A percentile compares a stretch with the other conserved stretches of the same genome.
Evolutionary conservation across 1,140 invertebrate genomes (phyloP).

Genomic region (Euwallacea fornicatus): DNA sequence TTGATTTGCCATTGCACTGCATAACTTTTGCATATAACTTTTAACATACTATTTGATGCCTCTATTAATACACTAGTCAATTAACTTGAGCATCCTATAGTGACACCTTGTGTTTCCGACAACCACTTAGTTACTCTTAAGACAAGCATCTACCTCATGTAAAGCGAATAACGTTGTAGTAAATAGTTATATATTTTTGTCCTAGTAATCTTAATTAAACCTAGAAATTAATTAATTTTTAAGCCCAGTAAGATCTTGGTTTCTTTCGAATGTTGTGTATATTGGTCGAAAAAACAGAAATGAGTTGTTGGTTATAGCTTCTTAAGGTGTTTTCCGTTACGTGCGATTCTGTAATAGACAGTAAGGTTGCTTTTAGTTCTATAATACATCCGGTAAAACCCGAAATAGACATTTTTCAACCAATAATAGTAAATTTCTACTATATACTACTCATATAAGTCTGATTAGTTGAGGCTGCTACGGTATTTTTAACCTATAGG

Average conservation of each 20-base stretch:
- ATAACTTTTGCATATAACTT: too few relatives aligned
- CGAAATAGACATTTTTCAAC: too few relatives aligned
- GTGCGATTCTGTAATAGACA: too few relatives aligned
- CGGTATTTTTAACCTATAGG: not conserved
- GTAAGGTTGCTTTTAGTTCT: too few relatives aligned
- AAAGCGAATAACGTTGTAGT: constrained; percentile 13
- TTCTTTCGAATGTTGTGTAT: not conserved
- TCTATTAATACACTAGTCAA: too few relatives aligned
- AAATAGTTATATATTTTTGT: constrained; percentile 24
- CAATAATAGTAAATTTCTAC: too few relatives aligned
- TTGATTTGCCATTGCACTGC: too few relatives aligned
- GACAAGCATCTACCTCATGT: constrained; percentile 36
- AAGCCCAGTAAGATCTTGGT: not conserved
- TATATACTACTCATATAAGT: constrained; percentile 31
- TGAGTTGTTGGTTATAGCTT: too few relatives aligned
- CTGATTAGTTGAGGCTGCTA: constrained; percentile 41
- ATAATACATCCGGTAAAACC: too few relatives aligned
- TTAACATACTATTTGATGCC: too few relatives aligned
- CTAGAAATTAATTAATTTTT: not conserved
- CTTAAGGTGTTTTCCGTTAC: too few relatives aligned
- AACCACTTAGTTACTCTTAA: constrained; percentile 34
- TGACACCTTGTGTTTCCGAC: constrained; percentile 1
- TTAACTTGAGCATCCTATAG: not conserved
- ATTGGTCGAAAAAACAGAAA: not conserved
- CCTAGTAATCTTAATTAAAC: constrained; percentile 29